Conservation (phyloP, 1,140 invertebrate species). For the Rhynchophorus ferrugineus region DNA sequence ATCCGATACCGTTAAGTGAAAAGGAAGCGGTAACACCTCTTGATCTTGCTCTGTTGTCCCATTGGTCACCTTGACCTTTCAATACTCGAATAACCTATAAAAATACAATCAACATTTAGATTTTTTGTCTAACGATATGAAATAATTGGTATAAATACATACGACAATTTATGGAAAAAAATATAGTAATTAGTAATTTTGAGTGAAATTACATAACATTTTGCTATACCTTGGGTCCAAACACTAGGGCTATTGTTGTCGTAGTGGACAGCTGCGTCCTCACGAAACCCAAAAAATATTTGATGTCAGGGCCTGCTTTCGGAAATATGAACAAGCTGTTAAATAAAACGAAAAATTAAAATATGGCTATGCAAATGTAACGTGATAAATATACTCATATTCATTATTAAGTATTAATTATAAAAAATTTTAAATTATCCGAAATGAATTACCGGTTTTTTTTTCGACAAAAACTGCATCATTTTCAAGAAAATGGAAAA, state of each 20-base stretch:
- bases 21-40: slow-evolving; percentile 76
- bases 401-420: no score
- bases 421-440: no score
- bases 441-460: no score
- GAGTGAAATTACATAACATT: no score
- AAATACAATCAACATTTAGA: not conserved
- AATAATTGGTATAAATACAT: not conserved
- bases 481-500: no score
- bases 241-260: slow-evolving; percentile 74
- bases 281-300: slow-evolving; percentile 79
- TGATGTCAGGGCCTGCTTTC: slow-evolving; percentile 77
- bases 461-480: no score
- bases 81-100: slow-evolving; percentile 65
- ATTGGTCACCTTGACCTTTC: slow-evolving; percentile 76
- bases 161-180: no score
- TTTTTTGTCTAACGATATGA: not conserved
- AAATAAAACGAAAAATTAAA: slow-evolving; percentile 34
- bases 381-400: no score
- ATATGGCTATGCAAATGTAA: no score
- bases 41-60: slow-evolving; percentile 71
- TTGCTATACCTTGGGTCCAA: slow-evolving; percentile 83
- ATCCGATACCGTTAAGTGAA: slow-evolving; percentile 74
- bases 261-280: slow-evolving; percentile 81
- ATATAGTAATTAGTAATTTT: no score
- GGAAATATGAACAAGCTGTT: slow-evolving; percentile 77